phyloP scores from a whole-genome alignment of 2,113 vertebrate genomes.

The Conger conger region DNA sequence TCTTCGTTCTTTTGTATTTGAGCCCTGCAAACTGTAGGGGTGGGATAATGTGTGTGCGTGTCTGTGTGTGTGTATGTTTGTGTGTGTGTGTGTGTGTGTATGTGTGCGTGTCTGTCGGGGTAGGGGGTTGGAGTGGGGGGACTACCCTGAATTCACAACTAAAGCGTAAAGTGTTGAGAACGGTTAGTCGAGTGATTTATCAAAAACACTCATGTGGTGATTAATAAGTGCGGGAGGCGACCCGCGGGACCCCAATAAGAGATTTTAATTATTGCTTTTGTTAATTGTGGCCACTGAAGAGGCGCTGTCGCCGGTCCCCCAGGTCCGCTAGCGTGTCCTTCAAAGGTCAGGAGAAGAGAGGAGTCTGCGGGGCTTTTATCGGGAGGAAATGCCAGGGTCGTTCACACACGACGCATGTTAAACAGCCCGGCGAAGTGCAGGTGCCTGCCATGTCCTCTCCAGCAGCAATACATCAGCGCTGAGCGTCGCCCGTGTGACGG shows the following conservation, averaged over 20 bases:
- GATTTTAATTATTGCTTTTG: neutral
- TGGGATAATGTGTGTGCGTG: neutral
- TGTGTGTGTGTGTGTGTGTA: neutral
- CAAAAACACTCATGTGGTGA: neutral
- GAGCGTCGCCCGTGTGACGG: neutral
- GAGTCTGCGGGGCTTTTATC: neutral
- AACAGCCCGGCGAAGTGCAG: neutral
- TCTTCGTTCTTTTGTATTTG: conserved; percentile 37
- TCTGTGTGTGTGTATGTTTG: neutral
- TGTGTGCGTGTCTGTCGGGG: neutral
- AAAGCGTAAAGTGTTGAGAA: neutral
- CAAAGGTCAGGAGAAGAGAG: neutral
- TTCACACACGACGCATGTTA: neutral
- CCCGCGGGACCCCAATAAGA: neutral
- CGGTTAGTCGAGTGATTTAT: neutral
- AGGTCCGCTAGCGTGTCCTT: neutral
- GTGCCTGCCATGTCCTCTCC: neutral
- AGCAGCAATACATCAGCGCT: neutral
- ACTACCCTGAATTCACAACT: neutral
- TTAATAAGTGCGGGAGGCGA: neutral
- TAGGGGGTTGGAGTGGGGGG: too few relatives aligned
- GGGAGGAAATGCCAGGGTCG: neutral
- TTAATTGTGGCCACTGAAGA: neutral
- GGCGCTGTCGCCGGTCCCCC: neutral
- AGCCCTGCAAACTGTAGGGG: neutral